Evolutionary conservation across 2,888 invertebrate species (phyloP).

Genomic region (Acrobasis consociella): DNA sequence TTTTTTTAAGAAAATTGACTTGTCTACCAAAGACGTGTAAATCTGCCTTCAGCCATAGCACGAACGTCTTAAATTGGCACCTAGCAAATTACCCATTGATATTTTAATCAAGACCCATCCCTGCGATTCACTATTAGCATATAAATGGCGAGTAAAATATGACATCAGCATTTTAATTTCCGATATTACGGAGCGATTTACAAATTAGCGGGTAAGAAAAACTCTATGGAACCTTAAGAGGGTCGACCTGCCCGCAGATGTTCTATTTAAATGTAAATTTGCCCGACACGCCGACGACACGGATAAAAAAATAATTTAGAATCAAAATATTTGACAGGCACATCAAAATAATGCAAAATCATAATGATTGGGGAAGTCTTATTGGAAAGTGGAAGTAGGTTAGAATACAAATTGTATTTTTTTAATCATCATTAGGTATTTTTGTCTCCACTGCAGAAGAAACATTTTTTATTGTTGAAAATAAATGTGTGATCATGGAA

Average conservation of each 20-base stretch:
- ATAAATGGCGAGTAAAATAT: conserved; percentile 80
- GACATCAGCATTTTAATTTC: conserved; percentile 83
- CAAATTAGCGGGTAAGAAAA: conserved; percentile 82
- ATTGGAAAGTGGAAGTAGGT: conserved; percentile 16
- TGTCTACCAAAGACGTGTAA: not conserved
- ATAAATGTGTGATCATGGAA: too few relatives aligned
- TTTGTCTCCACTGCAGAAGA: too few relatives aligned
- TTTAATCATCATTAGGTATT: too few relatives aligned
- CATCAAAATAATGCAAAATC: conserved; percentile 41
- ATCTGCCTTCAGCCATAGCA: conserved; percentile 7
- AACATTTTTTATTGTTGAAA: too few relatives aligned
- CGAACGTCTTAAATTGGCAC: conserved; percentile 51
- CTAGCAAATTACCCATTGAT: conserved; percentile 74
- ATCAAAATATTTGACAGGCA: conserved; percentile 68
- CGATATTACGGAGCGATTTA: conserved; percentile 81
- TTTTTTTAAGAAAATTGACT: not conserved
- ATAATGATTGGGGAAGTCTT: conserved; percentile 24
- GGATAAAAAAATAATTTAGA: conserved; percentile 72
- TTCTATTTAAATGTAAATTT: conserved; percentile 83
- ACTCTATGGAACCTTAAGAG: conserved; percentile 71
- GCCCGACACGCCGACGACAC: conserved; percentile 67
- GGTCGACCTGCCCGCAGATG: conserved; percentile 78
- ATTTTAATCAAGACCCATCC: conserved; percentile 71
- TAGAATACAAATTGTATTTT: conserved; percentile 3
- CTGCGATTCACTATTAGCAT: conserved; percentile 72